phyloP scores from a whole-genome alignment of 2,113 vertebrate species.

The Corythaeola cristata region DNA sequence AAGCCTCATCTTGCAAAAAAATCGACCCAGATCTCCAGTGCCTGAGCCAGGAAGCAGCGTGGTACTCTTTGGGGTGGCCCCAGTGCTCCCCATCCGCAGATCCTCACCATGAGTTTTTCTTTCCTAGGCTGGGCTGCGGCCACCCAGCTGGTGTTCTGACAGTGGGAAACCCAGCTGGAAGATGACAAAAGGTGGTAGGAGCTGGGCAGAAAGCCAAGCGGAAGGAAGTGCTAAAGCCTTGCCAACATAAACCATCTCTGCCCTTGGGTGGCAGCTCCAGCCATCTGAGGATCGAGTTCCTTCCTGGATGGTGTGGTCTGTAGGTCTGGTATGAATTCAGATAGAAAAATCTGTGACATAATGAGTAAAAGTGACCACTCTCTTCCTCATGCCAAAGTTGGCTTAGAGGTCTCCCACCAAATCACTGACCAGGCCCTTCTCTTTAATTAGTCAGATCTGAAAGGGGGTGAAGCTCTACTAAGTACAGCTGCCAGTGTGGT shows the following conservation, averaged over 20 bases:
- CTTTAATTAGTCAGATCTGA: background rate
- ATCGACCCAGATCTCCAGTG: background rate
- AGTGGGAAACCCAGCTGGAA: background rate
- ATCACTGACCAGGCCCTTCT: background rate
- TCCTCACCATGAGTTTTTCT: background rate
- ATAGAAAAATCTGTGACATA: background rate
- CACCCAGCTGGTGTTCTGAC: background rate
- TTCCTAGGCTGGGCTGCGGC: background rate
- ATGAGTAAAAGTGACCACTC: background rate
- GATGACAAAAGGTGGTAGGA: background rate
- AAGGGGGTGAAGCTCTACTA: background rate
- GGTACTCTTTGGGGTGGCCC: background rate
- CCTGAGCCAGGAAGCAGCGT: background rate
- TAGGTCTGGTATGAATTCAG: background rate
- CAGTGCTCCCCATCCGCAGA: background rate
- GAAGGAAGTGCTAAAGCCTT: background rate
- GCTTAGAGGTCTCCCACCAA: background rate
- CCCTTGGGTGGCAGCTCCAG: background rate
- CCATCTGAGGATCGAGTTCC: background rate
- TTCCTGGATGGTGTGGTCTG: background rate
- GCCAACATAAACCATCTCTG: background rate
- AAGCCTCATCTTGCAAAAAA: background rate
- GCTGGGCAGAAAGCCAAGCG: background rate
- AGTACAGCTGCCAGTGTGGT: background rate
- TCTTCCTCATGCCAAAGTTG: background rate